Base-by-base conservation (phyloP, 2,888 invertebrate genomes). In the Koerneria pararmatus region DNA sequence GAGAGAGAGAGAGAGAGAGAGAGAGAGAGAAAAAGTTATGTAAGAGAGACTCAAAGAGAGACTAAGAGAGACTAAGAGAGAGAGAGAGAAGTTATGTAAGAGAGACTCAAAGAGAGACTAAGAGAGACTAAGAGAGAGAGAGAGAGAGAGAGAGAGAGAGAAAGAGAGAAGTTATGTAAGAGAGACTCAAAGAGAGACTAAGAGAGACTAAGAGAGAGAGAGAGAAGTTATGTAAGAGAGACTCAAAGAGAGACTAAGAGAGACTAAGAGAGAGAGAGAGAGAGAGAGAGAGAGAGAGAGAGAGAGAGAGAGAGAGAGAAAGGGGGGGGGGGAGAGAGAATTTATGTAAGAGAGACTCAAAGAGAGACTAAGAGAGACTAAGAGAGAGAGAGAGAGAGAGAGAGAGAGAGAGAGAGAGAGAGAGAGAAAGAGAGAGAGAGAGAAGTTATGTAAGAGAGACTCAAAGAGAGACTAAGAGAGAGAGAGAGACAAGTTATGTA, bases 281-380 rank as follows among this genome's bases (percentile, higher is more conserved):
- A 15, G 8, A 6, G 22, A 27, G 6, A 27, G 11, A 27, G 24
- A n/a, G 53, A 53, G 53, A 24, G 24, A 53, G 53, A n/a, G 53
- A 24, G 24, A 53, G 8, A 27, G n/a, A n/a, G 53, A n/a, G 24
- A 27, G 8, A 15, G 53, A 22, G 22, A n/a, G 53, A n/a, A 27
- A 53, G 53, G 24, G 22, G 53, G 8, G 53, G 53, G 24, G 53
- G 53, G 24, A 27, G 53, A 53, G 53, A 46, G 41, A 60, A 60
- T 27, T 22, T 24, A 24, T 46, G 15, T 0, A 60, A 48, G 0
- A 41, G 24, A 3, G 35, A 49, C 27, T 61, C 35, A 0, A 61
- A 15, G 34, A 35, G 41, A 24, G 19, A 27, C n/a, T 61, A 35
- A 24, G 49, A 32, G 5, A 49, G 34, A 24, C 24, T 49, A 19